Evolutionary conservation across 2,113 vertebrate species (phyloP).

Genomic region (Isichthys henryi): DNA sequence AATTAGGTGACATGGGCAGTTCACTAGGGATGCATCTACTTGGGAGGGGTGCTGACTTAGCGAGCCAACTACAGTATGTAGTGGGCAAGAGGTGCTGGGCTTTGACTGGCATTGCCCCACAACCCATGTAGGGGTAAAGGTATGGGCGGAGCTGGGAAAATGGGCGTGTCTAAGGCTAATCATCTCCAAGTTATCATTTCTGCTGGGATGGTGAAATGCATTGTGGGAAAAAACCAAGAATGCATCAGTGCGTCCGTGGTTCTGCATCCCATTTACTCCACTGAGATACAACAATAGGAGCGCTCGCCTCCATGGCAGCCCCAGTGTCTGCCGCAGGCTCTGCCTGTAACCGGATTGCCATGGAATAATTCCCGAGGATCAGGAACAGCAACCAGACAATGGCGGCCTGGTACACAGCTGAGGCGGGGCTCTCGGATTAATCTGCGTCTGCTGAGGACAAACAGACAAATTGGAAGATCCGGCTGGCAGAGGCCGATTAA

Average conservation of each 20-base stretch:
- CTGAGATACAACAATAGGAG: neutral
- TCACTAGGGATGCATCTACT: neutral
- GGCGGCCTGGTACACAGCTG: neutral
- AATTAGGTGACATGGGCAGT: neutral
- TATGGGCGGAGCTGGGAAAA: neutral
- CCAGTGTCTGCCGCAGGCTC: neutral
- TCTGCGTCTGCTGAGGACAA: constrained; percentile 11
- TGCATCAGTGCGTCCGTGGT: neutral
- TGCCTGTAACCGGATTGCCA: constrained; percentile 16
- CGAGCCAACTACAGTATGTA: neutral
- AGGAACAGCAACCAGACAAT: constrained; percentile 6
- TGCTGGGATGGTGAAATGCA: neutral
- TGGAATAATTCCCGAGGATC: constrained; percentile 15
- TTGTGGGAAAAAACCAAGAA: neutral
- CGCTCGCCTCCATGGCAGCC: neutral
- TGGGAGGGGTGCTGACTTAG: neutral
- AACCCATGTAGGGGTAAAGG: neutral
- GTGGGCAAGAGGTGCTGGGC: too few species aligned
- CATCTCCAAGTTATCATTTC: neutral
- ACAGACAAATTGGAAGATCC: constrained; percentile 5
- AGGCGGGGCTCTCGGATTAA: neutral
- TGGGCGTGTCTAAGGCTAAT: neutral
- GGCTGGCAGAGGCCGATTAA: constrained; percentile 16
- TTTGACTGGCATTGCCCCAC: neutral
- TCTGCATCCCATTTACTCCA: neutral